Evolutionary conservation across 2,797 vertebrate species (phyloP).

Genomic region (Pantherophis vulpinus): DNA sequence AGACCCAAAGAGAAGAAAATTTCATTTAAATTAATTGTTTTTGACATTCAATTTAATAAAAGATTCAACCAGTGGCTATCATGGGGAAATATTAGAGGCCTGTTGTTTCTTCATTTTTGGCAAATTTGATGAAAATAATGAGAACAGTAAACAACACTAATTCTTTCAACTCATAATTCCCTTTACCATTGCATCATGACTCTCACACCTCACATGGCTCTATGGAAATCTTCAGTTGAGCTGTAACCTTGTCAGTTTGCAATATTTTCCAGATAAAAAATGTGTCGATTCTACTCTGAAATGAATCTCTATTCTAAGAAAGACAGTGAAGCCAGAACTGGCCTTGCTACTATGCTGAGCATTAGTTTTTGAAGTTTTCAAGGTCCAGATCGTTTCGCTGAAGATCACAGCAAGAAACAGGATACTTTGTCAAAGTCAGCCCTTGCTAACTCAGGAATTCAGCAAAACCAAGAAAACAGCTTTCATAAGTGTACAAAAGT

Average conservation of each 20-base stretch:
- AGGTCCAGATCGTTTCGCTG: not conserved
- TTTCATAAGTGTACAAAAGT: not conserved
- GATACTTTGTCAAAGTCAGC: not conserved
- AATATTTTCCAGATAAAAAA: constrained; percentile 46
- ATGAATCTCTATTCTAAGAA: constrained; percentile 13
- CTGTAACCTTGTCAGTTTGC: constrained; percentile 42
- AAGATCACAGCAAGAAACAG: not conserved
- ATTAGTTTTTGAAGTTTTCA: not conserved
- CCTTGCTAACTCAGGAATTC: not conserved
- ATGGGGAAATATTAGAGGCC: not conserved
- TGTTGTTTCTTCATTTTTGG: not conserved
- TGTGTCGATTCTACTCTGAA: constrained; percentile 42
- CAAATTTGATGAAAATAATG: not conserved
- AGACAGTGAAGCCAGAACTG: constrained; percentile 21
- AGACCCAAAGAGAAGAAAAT: not conserved
- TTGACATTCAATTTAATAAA: not conserved
- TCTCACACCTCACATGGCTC: constrained; percentile 24
- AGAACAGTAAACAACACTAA: not conserved
- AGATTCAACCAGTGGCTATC: not conserved
- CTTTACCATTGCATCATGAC: not conserved
- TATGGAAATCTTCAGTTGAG: not conserved
- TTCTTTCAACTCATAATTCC: not conserved
- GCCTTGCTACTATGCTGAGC: constrained; percentile 32
- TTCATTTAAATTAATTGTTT: not conserved
- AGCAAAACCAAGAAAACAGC: not conserved